Conservation (phyloP, 2,113 vertebrate species). For the Corydoras maculifer region DNA sequence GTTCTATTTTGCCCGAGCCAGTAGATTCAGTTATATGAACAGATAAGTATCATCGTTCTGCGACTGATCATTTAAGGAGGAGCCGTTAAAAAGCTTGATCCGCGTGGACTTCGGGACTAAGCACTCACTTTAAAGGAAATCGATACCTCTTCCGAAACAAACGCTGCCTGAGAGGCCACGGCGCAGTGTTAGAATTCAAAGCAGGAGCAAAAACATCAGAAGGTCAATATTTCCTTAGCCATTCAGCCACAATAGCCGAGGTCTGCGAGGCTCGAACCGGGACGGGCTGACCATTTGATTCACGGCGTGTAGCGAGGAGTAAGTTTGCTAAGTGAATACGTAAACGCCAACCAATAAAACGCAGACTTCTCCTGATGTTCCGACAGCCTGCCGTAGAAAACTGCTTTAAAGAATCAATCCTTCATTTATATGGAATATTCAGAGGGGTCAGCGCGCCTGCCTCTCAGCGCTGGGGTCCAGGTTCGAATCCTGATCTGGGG, state of each 20-base stretch:
- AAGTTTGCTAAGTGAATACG: no score
- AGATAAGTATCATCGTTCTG: slow-evolving; percentile 32
- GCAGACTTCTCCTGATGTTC: no score
- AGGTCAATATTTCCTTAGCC: slow-evolving; percentile 22
- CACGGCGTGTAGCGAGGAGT: no score
- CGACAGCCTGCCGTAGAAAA: no score
- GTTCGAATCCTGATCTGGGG: no score
- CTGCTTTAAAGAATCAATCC: no score
- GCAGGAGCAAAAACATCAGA: slow-evolving; percentile 20
- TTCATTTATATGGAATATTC: no score
- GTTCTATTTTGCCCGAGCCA: neutral
- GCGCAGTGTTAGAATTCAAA: slow-evolving; percentile 34
- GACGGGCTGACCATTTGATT: neutral
- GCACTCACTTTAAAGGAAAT: slow-evolving; percentile 42
- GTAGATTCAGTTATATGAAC: slow-evolving; percentile 20
- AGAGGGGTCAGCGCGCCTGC: no score
- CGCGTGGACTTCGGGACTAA: slow-evolving; percentile 28
- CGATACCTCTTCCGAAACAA: slow-evolving; percentile 46
- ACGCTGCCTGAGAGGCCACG: slow-evolving; percentile 22
- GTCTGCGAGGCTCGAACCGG: slow-evolving; percentile 1
- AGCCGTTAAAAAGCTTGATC: slow-evolving; percentile 38
- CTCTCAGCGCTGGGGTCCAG: no score
- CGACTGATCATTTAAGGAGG: slow-evolving; percentile 30
- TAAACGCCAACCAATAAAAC: no score
- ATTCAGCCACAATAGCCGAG: slow-evolving; percentile 4